Evolutionary conservation across 2,888 invertebrate genomes (phyloP), one percentile per base, ranked within the genome.

Genomic region (Pollenia angustigena): DNA sequence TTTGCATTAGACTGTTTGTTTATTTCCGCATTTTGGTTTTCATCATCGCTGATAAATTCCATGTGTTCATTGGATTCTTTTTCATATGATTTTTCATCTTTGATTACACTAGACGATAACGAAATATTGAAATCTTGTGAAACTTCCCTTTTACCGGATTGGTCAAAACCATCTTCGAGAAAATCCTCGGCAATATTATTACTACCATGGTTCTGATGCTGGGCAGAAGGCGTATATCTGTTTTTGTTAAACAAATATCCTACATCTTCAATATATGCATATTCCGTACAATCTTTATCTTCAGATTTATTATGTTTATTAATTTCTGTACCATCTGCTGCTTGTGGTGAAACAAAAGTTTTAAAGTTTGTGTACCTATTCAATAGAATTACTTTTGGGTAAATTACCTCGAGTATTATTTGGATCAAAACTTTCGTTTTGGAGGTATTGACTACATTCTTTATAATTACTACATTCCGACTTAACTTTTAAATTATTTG

Each of bases 331-430:
- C 9, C 32, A 32, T 32, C 6, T 32, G 4, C 4, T 6, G 6
- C 32, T 32, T 32, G 3, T 16, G 42, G 40, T 62, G 46, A 7
- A 46, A 79, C 85, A 48, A 81, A 83, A 10, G 88, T 87, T 52
- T 89, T 89, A 52, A 90, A 42, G 14, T 18, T 18, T 54, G 2
- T 10, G 3, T 52, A n/a, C n/a, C n/a, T n/a, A n/a, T 12, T 23
- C 18, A 44, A 14, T 56, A 8, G 12, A 11, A 10, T 9, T 11
- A 1, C 9, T 9, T 0, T 32, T 23, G 23, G 9, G 18, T 32
- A 46, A 46, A 3, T 2, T 10, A 46, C n/a, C 11, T 58, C 58
- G 7, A 4, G 42, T 11, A 12, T 42, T n/a, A 54, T 54, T 11
- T 18, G 12, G 11, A 3, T 1, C 6, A 32, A 14, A 4, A 1